phyloP scores from a whole-genome alignment of 2,113 vertebrate genomes.

The Trochalopteron elliotii region DNA sequence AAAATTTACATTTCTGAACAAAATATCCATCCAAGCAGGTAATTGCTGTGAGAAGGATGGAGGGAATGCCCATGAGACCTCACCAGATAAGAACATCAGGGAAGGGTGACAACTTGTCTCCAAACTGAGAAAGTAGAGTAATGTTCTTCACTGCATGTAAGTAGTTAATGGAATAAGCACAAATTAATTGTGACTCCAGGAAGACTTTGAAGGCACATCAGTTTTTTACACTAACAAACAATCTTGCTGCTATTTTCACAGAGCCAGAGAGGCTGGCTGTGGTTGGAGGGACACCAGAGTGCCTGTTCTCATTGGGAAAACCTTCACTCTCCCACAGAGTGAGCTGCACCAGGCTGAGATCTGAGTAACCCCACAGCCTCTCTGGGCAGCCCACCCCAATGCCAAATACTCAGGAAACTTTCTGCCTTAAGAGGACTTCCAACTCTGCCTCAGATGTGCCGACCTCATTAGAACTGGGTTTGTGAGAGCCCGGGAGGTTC shows the following conservation, averaged over 20 bases:
- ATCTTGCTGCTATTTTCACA: neutral
- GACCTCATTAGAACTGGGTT: neutral
- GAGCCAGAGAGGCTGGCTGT: neutral
- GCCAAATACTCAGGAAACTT: neutral
- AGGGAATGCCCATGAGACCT: neutral
- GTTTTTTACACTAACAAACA: neutral
- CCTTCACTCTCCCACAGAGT: neutral
- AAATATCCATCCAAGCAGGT: conserved; percentile 41
- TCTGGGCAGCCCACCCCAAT: neutral
- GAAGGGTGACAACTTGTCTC: neutral
- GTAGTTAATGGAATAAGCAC: neutral
- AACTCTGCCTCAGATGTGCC: neutral
- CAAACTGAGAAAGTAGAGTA: neutral
- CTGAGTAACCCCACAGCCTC: neutral
- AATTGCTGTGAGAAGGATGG: conserved; percentile 5
- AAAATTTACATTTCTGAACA: conserved; percentile 1
- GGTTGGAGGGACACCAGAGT: neutral
- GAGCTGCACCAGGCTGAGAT: neutral
- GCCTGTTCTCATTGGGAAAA: neutral
- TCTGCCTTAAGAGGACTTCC: neutral
- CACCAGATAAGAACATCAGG: neutral
- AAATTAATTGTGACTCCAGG: neutral
- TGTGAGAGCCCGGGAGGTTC: neutral
- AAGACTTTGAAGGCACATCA: neutral
- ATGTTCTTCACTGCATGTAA: conserved; percentile 8